Evolutionary conservation across 2,797 vertebrate species (phyloP).

Genomic region (Pseudochirops corinnae): DNA sequence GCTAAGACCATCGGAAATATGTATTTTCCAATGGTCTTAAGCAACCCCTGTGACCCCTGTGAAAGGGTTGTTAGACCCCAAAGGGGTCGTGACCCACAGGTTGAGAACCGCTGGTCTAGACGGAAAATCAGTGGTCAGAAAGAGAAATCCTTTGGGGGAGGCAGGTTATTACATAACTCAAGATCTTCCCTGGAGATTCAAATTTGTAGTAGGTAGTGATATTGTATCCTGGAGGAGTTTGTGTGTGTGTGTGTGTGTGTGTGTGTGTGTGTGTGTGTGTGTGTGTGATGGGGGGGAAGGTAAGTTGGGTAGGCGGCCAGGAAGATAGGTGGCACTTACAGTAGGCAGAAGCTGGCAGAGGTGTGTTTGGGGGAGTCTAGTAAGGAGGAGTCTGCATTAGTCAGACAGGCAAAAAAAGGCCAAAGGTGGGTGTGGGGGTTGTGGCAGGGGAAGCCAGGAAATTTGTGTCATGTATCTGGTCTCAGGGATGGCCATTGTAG

Average conservation of each 20-base stretch:
- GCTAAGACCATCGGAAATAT: too few relatives aligned
- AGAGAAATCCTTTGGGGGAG: not conserved
- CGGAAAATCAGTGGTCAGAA: not conserved
- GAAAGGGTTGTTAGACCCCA: too few relatives aligned
- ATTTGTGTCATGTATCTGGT: not conserved
- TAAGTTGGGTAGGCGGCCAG: not conserved
- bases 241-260: too few relatives aligned
- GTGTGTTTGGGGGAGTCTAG: not conserved
- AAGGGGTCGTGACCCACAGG: too few relatives aligned
- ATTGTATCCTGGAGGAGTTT: not conserved
- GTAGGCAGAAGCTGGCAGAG: not conserved
- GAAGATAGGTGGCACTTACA: not conserved
- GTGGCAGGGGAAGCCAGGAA: not conserved
- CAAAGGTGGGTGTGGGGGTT: not conserved
- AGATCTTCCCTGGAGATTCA: not conserved
- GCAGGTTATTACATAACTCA: not conserved
- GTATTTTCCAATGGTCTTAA: too few relatives aligned
- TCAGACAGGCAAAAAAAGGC: not conserved
- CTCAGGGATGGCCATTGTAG: not conserved
- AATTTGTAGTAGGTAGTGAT: not conserved
- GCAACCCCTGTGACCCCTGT: too few relatives aligned
- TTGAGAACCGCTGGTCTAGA: not conserved
- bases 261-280: too few relatives aligned
- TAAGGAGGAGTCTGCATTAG: not conserved
- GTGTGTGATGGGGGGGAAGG: too few relatives aligned